Evolutionary conservation across 2,888 invertebrate species (phyloP).

Genomic region (Andrena flavipes): DNA sequence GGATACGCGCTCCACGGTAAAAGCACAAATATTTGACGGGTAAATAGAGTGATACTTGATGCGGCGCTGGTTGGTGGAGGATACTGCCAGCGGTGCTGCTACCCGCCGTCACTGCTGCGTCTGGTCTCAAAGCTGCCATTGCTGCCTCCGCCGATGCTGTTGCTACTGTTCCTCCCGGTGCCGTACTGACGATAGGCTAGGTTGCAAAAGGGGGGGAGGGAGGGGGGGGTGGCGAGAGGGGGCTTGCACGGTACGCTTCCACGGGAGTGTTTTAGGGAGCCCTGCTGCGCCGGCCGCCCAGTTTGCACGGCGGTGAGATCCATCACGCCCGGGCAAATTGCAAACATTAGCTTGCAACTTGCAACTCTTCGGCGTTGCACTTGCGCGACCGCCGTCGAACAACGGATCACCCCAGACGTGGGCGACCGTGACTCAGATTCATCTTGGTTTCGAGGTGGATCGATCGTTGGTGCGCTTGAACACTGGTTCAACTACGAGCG

Average conservation of each 20-base stretch:
- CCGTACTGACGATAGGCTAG: conserved; percentile 11
- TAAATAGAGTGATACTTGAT: conserved; percentile 85
- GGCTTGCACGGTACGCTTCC: conserved; percentile 64
- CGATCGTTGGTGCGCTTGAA: not conserved
- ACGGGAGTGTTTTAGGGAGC: conserved; percentile 73
- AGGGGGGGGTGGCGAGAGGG: not conserved
- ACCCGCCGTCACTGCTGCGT: conserved; percentile 49
- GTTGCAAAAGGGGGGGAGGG: too few relatives aligned
- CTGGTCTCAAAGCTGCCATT: conserved; percentile 42
- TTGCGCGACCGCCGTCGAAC: conserved; percentile 47
- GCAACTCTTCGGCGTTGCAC: conserved; percentile 72
- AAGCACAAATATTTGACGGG: conserved; percentile 85
- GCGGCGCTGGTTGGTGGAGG: conserved; percentile 77
- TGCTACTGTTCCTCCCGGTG: conserved; percentile 56
- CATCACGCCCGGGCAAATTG: conserved; percentile 78
- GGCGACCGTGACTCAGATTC: conserved; percentile 5
- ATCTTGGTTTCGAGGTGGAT: not conserved
- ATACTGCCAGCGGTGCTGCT: conserved; percentile 56
- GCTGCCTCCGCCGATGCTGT: conserved; percentile 26
- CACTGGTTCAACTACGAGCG: too few relatives aligned
- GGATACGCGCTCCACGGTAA: conserved; percentile 82
- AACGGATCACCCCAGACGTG: conserved; percentile 35
- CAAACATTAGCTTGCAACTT: conserved; percentile 81
- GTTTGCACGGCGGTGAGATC: conserved; percentile 76
- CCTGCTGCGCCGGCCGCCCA: conserved; percentile 75